phyloP scores from a whole-genome alignment of 2,888 invertebrate genomes.

The Drosophila sordidula region DNA sequence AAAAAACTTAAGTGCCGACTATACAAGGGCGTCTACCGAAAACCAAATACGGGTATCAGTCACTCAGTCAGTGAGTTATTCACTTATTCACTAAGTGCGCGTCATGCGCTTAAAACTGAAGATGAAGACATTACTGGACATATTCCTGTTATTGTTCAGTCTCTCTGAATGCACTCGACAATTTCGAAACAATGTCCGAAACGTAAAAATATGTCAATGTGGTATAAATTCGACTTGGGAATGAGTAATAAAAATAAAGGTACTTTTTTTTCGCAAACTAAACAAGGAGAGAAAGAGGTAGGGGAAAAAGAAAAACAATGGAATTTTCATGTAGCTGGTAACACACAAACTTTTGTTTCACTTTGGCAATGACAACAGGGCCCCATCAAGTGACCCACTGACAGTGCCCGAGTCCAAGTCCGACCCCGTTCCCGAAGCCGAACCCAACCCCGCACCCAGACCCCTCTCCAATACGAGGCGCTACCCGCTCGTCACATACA shows the following conservation, averaged over 20 bases:
- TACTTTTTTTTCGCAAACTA: constrained; percentile 30
- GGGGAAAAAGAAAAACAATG: constrained; percentile 42
- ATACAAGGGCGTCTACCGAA: constrained; percentile 55
- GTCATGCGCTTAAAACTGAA: constrained; percentile 62
- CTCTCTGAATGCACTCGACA: constrained; percentile 7
- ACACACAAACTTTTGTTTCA: constrained; percentile 34
- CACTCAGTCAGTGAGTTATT: constrained; percentile 10
- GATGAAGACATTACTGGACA: constrained; percentile 55
- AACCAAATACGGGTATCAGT: constrained; percentile 38
- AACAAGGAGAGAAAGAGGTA: constrained; percentile 20
- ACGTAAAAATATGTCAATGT: constrained; percentile 52
- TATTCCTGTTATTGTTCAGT: constrained; percentile 20
- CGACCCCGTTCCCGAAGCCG: constrained; percentile 11
- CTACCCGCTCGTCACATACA: too few relatives aligned
- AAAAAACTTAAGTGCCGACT: constrained; percentile 38
- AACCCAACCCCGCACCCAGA: not conserved
- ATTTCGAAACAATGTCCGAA: constrained; percentile 32
- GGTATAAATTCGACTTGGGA: constrained; percentile 18
- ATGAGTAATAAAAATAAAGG: constrained; percentile 12
- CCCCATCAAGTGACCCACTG: constrained; percentile 62
- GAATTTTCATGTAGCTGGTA: constrained; percentile 54
- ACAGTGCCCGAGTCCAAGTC: constrained; percentile 22
- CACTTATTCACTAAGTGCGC: constrained; percentile 29
- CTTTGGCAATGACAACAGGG: constrained; percentile 44
- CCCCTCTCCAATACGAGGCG: too few relatives aligned